Evolutionary conservation across 2,888 invertebrate genomes (phyloP), one percentile per base, ranked within the genome.

Genomic region (Galeopsomyia nigrocyanea): DNA sequence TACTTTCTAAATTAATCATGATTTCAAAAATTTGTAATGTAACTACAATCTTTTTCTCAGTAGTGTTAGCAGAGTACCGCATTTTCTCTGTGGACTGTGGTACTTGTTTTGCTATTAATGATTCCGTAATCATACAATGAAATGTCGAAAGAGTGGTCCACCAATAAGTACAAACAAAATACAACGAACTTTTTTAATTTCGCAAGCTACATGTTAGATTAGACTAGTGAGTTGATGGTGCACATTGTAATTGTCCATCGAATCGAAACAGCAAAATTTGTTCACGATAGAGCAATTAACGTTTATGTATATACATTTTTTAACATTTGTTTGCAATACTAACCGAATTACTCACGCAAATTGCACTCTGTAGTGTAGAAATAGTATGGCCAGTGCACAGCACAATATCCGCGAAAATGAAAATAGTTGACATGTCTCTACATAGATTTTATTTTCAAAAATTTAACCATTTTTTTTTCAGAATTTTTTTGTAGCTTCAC

Each of bases 131-230:
- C 50, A 60, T 58, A 69, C 56, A 31, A 56, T 2, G 21, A 68
- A 56, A 56, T 9, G 58, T 31, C 61, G 21, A 57, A 55, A 70
- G 13, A 63, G 66, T 77, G 80, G 81, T 80, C 79, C 81, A 81
- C 80, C 81, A 81, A 82, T 80, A 74, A 75, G 77, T 79, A 80
- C 79, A 77, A 58, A 70, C 39, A 16, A 62, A 55, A 61, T 16
- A 39, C 16, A 70, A 74, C 55, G 58, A 74, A 65, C 46, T 68
- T 22, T 50, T 17, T 60, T 66, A 68, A 63, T 39, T 62, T 70
- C 39, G 22, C 61, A 68, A 64, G 56, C 65, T 74, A 22, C 62
- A 47, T 7, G 39, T 26, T 70, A 70, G 62, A 47, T 58, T 63
- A 74, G 62, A 68, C 3, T 71, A 68, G 68, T 58, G 22, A 49